Base-by-base conservation (phyloP, 1,140 invertebrate species). In the Drosophila sechellia region DNA sequence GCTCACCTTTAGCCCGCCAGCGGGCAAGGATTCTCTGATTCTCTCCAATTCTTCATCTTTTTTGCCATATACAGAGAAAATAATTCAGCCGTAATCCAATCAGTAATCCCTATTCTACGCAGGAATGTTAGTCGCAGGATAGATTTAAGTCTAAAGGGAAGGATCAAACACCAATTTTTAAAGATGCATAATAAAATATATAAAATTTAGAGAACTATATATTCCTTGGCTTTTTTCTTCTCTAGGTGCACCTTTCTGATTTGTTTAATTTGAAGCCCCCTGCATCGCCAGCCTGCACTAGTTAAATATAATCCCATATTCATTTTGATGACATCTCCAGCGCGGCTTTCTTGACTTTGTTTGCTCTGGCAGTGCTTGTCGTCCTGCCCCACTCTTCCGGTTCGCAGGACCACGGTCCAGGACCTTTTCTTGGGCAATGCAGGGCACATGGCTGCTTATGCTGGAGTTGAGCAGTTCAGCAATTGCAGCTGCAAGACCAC, bases 241-340 rank as follows among this genome's bases (percentile, higher is more conserved):
- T 31, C 31, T 13, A 10, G 15, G 60, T 64, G 61, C 25, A 60
- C 6, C 34, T 11, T 64, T 73, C 35, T 61, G 1, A 6, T 11
- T 35, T 20, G 15, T 49, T 69, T 50, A 50, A 39, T 31, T 53
- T 45, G 37, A 34, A 11, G 10, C 31, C 25, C 12, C 49, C 3
- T 11, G 25, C 15, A 13, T 35, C 13, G n/a, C 35, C 5, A 42
- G 2, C 22, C 63, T 17, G 20, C 31, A 43, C 79, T 73, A 58
- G 68, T 70, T 48, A 90, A 89, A 89, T 69, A 89, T 90, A 84
- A 90, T 89, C 80, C 75, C 72, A 89, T 89, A 89, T 89, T 89
- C 84, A 80, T 84, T 89, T 80, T 89, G 77, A 89, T 83, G 79
- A 74, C 83, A 84, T 89, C 80, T 71, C 64, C 58, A 27, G 35